Evolutionary conservation across 2,888 invertebrate species (phyloP).

Genomic region (Thymelicus lineola): DNA sequence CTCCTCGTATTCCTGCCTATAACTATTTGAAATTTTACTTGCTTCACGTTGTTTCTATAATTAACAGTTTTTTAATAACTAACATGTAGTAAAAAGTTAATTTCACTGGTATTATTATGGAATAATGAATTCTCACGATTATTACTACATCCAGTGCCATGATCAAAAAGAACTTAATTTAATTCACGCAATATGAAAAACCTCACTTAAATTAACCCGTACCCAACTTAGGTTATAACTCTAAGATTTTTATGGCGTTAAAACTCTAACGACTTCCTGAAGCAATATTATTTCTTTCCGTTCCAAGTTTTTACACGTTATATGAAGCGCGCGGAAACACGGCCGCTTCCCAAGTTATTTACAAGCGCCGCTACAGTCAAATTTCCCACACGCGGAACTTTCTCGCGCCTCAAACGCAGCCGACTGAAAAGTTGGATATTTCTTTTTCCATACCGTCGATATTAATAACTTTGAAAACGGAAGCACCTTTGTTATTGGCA

Average conservation of each 20-base stretch:
- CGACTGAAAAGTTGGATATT: slow-evolving; percentile 33
- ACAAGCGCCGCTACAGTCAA: slow-evolving; percentile 29
- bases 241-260: slow-evolving; percentile 28
- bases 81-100: too few species aligned
- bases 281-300: slow-evolving; percentile 33
- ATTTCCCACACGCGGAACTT: slow-evolving; percentile 28
- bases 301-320: slow-evolving; percentile 33
- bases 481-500: slow-evolving; percentile 14
- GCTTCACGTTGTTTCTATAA: too few species aligned
- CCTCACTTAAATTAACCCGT: neutral
- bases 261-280: slow-evolving; percentile 29
- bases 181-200: too few species aligned
- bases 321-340: slow-evolving; percentile 15
- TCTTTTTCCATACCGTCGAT: slow-evolving; percentile 26
- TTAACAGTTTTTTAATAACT: too few species aligned
- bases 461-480: slow-evolving; percentile 30
- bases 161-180: too few species aligned
- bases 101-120: too few species aligned
- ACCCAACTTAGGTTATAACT: slow-evolving; percentile 5
- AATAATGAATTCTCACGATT: too few species aligned
- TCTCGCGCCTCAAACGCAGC: slow-evolving; percentile 5
- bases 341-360: slow-evolving; percentile 27
- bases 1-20: neutral
- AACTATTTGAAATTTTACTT: neutral
- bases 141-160: too few species aligned